A percentile compares a stretch with the other conserved stretches of the same genome.
phyloP scores from a whole-genome alignment of 2,113 vertebrate species.

The Copsychus sechellarum region DNA sequence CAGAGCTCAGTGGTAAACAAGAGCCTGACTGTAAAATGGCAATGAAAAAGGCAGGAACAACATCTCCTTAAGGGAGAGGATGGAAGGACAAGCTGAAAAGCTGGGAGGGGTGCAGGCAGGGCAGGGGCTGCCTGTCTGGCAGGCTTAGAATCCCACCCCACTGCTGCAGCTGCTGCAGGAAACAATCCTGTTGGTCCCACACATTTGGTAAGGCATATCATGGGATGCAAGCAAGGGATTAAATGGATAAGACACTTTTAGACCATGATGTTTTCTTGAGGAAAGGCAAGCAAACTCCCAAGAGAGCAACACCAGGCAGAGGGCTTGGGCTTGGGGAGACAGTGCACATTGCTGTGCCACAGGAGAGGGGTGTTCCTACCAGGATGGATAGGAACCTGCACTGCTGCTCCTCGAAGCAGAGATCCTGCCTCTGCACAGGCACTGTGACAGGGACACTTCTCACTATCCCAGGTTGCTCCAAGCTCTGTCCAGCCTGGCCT shows the following conservation, averaged over 20 bases:
- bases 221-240: neutral
- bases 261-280: accelerated
- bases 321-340: neutral
- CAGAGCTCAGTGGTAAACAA: neutral
- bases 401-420: neutral
- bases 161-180: neutral
- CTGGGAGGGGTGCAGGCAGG: neutral
- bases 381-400: neutral
- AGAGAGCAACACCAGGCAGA: neutral
- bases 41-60: neutral
- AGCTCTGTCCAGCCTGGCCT: neutral
- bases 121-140: neutral
- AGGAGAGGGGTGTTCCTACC: neutral
- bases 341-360: too few species aligned
- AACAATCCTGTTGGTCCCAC: neutral
- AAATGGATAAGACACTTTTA: neutral
- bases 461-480: neutral
- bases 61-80: neutral
- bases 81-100: neutral
- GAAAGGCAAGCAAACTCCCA: neutral
- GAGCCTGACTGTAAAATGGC: neutral
- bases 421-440: neutral
- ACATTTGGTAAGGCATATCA: neutral
- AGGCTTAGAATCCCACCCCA: neutral
- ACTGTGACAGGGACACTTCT: neutral